Conservation (phyloP, 2,888 invertebrate genomes). For the Meloe dianella region DNA sequence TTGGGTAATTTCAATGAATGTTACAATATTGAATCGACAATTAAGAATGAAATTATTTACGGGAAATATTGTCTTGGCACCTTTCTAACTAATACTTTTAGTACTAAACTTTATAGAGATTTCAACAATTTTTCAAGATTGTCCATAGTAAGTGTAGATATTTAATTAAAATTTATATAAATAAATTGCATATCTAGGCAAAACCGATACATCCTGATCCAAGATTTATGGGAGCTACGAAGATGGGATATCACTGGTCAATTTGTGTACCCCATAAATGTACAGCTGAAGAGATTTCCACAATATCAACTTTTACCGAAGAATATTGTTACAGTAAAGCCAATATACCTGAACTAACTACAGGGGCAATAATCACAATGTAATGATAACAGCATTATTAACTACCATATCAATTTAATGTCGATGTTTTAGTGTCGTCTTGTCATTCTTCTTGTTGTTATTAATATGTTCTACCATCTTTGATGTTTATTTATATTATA, state of each 20-base stretch:
- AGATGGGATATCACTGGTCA: not conserved
- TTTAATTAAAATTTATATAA: not conserved
- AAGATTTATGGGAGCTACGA: not conserved
- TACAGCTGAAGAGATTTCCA: slow-evolving; percentile 2
- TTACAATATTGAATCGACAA: slow-evolving; percentile 11
- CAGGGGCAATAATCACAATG: slow-evolving; percentile 12
- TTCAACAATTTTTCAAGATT: not conserved
- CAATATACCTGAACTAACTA: not conserved
- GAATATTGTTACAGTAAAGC: slow-evolving; percentile 7
- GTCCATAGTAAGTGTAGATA: not conserved
- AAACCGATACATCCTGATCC: not conserved
- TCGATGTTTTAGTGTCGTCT: not conserved
- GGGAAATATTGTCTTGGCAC: slow-evolving; percentile 27
- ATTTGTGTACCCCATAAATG: slow-evolving; percentile 8
- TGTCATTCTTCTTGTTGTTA: not conserved
- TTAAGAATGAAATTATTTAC: slow-evolving; percentile 2
- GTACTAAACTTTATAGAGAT: not conserved
- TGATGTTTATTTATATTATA: slow-evolving; percentile 7
- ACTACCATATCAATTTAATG: not conserved
- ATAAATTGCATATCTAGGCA: not conserved
- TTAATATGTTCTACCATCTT: not conserved
- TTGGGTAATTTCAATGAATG: slow-evolving; percentile 29
- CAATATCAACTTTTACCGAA: not conserved
- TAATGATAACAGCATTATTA: not conserved
- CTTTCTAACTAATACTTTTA: not conserved